Evolutionary conservation across 1,140 invertebrate species (phyloP).

Genomic region (Euwallacea similis): DNA sequence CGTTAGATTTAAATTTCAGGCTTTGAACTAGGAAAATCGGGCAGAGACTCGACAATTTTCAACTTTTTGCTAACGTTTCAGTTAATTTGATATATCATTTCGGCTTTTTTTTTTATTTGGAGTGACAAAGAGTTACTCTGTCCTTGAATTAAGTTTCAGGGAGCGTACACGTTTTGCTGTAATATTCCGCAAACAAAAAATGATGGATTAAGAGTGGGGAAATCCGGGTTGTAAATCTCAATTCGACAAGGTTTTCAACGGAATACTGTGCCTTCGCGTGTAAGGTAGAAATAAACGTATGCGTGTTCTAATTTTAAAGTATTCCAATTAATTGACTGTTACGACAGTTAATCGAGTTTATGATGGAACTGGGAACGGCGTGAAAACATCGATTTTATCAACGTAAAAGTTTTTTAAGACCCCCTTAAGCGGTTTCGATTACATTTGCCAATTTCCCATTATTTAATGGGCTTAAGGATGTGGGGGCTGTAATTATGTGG

Average conservation of each 20-base stretch:
- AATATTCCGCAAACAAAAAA: too few species aligned
- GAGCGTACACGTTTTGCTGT: too few species aligned
- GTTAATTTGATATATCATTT: too few species aligned
- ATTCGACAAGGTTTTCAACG: not conserved
- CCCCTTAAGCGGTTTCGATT: not conserved
- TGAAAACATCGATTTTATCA: conserved; percentile 5
- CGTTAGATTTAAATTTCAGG: conserved; percentile 17
- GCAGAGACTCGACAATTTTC: too few species aligned
- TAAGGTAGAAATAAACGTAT: not conserved
- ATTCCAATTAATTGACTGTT: conserved; percentile 12
- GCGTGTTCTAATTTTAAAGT: not conserved
- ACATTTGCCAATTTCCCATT: conserved; percentile 1
- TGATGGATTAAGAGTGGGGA: too few species aligned
- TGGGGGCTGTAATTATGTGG: conserved; percentile 13
- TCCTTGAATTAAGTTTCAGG: too few species aligned
- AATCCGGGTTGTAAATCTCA: too few species aligned
- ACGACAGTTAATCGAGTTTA: conserved; percentile 7
- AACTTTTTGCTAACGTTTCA: too few species aligned
- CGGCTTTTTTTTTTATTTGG: too few species aligned
- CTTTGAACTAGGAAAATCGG: conserved; percentile 14
- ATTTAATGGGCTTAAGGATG: conserved; percentile 11
- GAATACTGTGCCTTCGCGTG: not conserved
- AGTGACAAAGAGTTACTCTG: too few species aligned
- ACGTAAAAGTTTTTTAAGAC: conserved; percentile 6
- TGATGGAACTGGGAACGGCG: not conserved